phyloP scores from a whole-genome alignment of 2,888 invertebrate species.

The Aradus depressus region DNA sequence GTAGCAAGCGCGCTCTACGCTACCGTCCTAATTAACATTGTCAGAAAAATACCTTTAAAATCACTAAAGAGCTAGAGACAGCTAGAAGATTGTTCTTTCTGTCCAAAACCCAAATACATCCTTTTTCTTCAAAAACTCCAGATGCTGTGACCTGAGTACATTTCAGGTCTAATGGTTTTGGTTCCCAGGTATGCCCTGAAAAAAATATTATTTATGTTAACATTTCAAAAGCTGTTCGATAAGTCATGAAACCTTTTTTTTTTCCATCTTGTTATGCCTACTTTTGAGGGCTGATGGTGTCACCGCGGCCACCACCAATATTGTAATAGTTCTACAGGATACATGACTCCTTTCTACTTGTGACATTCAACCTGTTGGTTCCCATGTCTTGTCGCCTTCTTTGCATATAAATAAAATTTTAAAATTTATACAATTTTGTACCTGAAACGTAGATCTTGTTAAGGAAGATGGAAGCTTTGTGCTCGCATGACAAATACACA shows the following conservation, averaged over 20 bases:
- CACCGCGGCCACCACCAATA: background rate
- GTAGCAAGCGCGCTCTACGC: too few species aligned
- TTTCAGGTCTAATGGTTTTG: slow-evolving; percentile 29
- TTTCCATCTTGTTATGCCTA: background rate
- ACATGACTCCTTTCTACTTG: too few species aligned
- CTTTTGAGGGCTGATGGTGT: background rate
- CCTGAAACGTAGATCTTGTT: slow-evolving; percentile 20
- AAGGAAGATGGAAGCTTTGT: slow-evolving; percentile 8
- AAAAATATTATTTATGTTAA: background rate
- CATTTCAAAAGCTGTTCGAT: background rate
- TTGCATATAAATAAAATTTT: too few species aligned
- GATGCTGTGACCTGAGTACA: slow-evolving; percentile 32
- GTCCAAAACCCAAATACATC: slow-evolving; percentile 38
- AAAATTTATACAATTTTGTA: too few species aligned
- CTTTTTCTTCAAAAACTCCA: slow-evolving; percentile 34
- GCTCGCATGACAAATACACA: slow-evolving; percentile 13
- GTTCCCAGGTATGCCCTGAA: slow-evolving; percentile 32
- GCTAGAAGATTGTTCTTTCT: slow-evolving; percentile 31
- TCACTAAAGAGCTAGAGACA: slow-evolving; percentile 37
- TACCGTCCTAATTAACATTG: too few species aligned
- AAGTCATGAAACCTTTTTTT: background rate
- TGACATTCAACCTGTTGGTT: too few species aligned
- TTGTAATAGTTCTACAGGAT: too few species aligned
- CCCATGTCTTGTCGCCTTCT: too few species aligned
- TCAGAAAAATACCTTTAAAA: slow-evolving; percentile 2